Evolutionary conservation across 1,140 invertebrate species (phyloP).

Genomic region (Drosophila lacteicornis): DNA sequence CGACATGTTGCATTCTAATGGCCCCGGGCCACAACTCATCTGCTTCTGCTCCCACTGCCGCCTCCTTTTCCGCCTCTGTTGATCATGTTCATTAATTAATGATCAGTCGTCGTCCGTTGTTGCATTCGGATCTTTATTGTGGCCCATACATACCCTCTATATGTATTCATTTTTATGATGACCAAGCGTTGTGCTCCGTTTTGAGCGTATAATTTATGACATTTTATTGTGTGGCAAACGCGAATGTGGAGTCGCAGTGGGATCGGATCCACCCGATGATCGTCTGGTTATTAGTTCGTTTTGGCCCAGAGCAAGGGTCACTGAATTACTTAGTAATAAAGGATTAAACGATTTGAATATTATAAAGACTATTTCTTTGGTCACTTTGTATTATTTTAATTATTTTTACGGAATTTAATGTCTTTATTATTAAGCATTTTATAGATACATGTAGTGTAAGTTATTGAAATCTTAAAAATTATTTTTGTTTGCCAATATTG

Average conservation of each 20-base stretch:
- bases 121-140: conserved; percentile 71
- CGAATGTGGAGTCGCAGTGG: conserved; percentile 49
- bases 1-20: conserved; percentile 81
- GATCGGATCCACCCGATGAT: background rate
- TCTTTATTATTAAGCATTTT: background rate
- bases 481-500: no score
- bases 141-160: conserved; percentile 7
- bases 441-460: no score
- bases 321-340: background rate
- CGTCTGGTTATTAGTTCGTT: conserved; percentile 2
- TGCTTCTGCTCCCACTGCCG: conserved; percentile 31
- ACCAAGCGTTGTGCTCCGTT: conserved; percentile 69
- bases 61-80: conserved; percentile 48
- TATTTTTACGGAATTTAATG: background rate
- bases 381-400: background rate
- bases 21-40: conserved; percentile 61
- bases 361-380: no score
- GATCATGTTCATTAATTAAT: conserved; percentile 83
- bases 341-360: background rate
- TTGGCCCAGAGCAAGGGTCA: conserved; percentile 21
- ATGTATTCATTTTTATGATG: conserved; percentile 71
- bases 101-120: conserved; percentile 68
- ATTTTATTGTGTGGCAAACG: conserved; percentile 78
- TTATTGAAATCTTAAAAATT: no score
- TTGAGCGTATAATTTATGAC: conserved; percentile 76